phyloP scores from a whole-genome alignment of 2,888 invertebrate genomes.

The Agonopterix heracliana region DNA sequence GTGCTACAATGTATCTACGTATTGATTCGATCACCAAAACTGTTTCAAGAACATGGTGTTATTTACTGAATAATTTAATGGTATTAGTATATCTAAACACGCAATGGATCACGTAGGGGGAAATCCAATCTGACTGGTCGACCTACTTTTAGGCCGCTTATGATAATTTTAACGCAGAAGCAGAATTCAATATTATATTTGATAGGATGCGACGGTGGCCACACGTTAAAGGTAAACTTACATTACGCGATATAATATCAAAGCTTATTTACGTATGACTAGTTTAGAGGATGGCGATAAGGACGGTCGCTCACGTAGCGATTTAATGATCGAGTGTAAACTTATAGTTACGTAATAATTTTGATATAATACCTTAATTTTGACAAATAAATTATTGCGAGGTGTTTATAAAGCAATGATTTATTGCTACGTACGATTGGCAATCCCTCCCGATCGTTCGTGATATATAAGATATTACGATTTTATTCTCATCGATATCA shows the following conservation, averaged over 20 bases:
- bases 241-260: constrained; percentile 44
- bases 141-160: constrained; percentile 36
- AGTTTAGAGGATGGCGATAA: constrained; percentile 76
- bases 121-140: constrained; percentile 38
- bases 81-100: constrained; percentile 63
- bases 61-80: constrained; percentile 62
- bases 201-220: constrained; percentile 31
- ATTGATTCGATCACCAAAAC: constrained; percentile 54
- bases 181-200: background rate
- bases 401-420: constrained; percentile 53
- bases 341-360: constrained; percentile 57
- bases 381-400: constrained; percentile 62
- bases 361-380: constrained; percentile 58
- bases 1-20: constrained; percentile 25
- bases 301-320: constrained; percentile 72
- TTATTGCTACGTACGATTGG: constrained; percentile 28
- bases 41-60: constrained; percentile 55
- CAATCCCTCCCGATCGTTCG: constrained; percentile 14
- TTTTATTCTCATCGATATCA: constrained; percentile 7
- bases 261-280: constrained; percentile 65
- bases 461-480: background rate
- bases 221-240: constrained; percentile 42
- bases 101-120: constrained; percentile 45
- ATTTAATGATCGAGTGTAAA: constrained; percentile 56
- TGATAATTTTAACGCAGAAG: constrained; percentile 21